Evolutionary conservation across 2,113 vertebrate species (phyloP).

Genomic region (Telmatochromis sp.): DNA sequence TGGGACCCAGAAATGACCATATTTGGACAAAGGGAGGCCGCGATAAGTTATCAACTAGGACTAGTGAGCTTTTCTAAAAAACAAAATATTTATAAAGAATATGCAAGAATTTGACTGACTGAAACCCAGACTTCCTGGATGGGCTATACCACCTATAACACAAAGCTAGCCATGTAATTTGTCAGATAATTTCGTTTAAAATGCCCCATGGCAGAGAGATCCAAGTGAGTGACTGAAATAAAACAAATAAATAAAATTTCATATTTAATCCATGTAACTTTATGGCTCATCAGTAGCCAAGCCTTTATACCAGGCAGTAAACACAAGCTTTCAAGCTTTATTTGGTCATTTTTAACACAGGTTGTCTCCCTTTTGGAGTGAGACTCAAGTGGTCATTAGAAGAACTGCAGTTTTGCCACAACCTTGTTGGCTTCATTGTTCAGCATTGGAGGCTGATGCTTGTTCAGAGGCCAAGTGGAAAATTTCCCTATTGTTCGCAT

Average conservation of each 20-base stretch:
- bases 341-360: neutral
- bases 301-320: neutral
- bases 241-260: neutral
- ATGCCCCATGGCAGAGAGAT: neutral
- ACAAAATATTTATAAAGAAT: neutral
- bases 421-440: neutral
- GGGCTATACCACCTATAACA: neutral
- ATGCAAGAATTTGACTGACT: neutral
- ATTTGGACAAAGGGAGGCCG: neutral
- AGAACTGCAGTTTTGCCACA: neutral
- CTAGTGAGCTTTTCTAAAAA: neutral
- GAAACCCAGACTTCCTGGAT: neutral
- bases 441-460: neutral
- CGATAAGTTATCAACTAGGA: neutral
- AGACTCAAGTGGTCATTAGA: neutral
- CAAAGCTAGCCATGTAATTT: neutral
- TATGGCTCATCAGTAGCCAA: neutral
- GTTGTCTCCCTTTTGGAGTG: neutral
- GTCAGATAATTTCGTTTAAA: neutral
- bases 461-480: neutral
- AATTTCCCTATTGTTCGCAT: neutral
- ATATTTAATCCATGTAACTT: neutral
- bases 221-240: neutral
- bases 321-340: neutral
- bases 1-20: neutral